phyloP scores from a whole-genome alignment of 1,140 invertebrate genomes.

The Drosophila mojavensis region DNA sequence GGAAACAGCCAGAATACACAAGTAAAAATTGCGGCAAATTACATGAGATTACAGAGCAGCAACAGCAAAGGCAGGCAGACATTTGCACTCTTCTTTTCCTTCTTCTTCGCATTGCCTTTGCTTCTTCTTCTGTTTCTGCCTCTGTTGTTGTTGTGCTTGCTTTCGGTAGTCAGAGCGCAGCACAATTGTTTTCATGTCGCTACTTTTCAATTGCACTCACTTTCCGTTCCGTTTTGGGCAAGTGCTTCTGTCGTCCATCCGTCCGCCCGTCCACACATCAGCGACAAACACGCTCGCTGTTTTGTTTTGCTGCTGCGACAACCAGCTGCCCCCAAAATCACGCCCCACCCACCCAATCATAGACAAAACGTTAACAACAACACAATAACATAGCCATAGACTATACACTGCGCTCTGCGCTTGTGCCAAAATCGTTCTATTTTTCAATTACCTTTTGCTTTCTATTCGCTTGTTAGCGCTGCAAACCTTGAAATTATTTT shows the following conservation, averaged over 20 bases:
- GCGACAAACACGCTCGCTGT: constrained; percentile 42
- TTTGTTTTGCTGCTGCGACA: constrained; percentile 52
- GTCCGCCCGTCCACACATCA: not conserved
- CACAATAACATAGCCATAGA: constrained; percentile 39
- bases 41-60: constrained; percentile 70
- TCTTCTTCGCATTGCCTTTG: constrained; percentile 21
- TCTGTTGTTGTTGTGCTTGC: constrained; percentile 29
- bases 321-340: constrained; percentile 73
- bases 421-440: constrained; percentile 83
- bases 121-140: constrained; percentile 23
- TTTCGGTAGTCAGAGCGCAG: constrained; percentile 47
- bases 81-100: constrained; percentile 46
- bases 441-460: constrained; percentile 83
- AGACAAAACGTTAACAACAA: constrained; percentile 61
- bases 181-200: constrained; percentile 72
- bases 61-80: constrained; percentile 40
- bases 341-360: constrained; percentile 71
- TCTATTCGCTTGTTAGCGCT: constrained; percentile 74
- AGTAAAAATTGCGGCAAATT: constrained; percentile 77
- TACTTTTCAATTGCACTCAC: constrained; percentile 64
- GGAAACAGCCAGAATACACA: constrained; percentile 56
- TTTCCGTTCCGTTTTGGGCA: constrained; percentile 67
- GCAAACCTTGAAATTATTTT: constrained; percentile 83
- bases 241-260: constrained; percentile 21
- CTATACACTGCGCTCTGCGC: constrained; percentile 60